A percentile compares a stretch with the other conserved stretches of the same genome.
These are phyloP conservation scores for Dreissena polymorpha DNA, from an alignment of 1,140 invertebrate species.

Conservation along the genomic window DNA sequence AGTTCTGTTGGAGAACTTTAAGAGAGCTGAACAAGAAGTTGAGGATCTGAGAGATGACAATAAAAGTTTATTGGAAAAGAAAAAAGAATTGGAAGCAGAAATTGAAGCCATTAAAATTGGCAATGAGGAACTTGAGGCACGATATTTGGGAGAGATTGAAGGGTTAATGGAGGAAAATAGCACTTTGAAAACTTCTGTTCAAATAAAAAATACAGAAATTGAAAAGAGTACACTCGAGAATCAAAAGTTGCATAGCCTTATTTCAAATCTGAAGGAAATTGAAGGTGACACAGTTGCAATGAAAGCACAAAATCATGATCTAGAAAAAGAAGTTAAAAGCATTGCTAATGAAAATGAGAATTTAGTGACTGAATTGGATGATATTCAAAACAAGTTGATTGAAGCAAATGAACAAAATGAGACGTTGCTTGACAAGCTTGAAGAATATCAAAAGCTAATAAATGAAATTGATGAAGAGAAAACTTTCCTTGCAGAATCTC, in stretches of 20 bases:
- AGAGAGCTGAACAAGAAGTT: conserved; percentile 10
- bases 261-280: conserved; percentile 43
- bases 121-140: conserved; percentile 16
- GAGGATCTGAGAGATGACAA: conserved; percentile 5
- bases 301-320: conserved; percentile 52
- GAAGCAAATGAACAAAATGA: conserved; percentile 48
- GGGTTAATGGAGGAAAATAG: conserved; percentile 52
- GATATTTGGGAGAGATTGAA: conserved; percentile 49
- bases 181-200: conserved; percentile 50
- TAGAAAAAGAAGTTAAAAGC: conserved; percentile 46
- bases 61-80: conserved; percentile 5
- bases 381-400: conserved; percentile 54
- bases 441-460: conserved; percentile 39
- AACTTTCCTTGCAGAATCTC: background rate
- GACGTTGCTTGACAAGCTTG: conserved; percentile 31
- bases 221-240: conserved; percentile 20
- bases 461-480: conserved; percentile 36
- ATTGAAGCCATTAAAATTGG: conserved; percentile 3
- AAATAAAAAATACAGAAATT: conserved; percentile 48
- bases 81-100: conserved; percentile 32
- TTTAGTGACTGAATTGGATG: conserved; percentile 51
- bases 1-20: background rate
- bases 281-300: conserved; percentile 56
- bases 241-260: conserved; percentile 26
- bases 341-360: conserved; percentile 57